Percentiles rank a stretch among this genome's conserved stretches.
phyloP scores from a whole-genome alignment of 2,888 invertebrate species.

The Drosophila paramelanica region DNA sequence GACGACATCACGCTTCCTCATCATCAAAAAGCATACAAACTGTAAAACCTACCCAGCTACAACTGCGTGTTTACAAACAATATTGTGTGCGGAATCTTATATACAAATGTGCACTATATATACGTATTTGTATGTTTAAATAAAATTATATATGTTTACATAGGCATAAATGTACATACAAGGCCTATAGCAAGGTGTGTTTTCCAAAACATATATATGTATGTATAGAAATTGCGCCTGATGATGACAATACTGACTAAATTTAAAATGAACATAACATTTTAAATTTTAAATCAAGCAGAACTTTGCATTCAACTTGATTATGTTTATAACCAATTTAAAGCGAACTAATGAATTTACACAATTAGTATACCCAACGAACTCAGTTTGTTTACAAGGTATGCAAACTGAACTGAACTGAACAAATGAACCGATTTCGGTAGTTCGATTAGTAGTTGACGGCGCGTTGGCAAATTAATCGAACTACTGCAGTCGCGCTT shows the following conservation, averaged over 20 bases:
- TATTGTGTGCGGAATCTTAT: slow-evolving; percentile 57
- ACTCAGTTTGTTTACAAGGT: slow-evolving; percentile 48
- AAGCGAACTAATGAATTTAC: not conserved
- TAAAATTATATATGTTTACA: slow-evolving; percentile 18
- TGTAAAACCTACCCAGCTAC: slow-evolving; percentile 69
- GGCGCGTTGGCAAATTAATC: slow-evolving; percentile 24
- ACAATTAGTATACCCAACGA: slow-evolving; percentile 30
- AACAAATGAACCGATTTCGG: slow-evolving; percentile 41
- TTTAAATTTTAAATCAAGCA: not conserved
- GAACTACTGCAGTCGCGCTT: slow-evolving; percentile 24
- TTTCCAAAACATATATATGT: slow-evolving; percentile 34
- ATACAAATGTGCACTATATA: slow-evolving; percentile 22
- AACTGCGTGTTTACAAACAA: slow-evolving; percentile 78
- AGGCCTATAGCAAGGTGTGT: slow-evolving; percentile 60
- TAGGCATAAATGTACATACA: slow-evolving; percentile 6
- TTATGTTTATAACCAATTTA: not conserved
- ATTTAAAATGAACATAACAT: not conserved
- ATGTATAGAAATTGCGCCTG: slow-evolving; percentile 5
- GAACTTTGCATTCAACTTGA: not conserved
- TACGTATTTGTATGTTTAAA: slow-evolving; percentile 6
- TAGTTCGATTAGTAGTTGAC: slow-evolving; percentile 40
- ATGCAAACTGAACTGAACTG: slow-evolving; percentile 29
- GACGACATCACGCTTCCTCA: slow-evolving; percentile 77
- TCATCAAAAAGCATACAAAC: slow-evolving; percentile 55
- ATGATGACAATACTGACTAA: slow-evolving; percentile 8